Conservation (phyloP, 2,113 vertebrate genomes). For the Scophthalmus maximus region DNA sequence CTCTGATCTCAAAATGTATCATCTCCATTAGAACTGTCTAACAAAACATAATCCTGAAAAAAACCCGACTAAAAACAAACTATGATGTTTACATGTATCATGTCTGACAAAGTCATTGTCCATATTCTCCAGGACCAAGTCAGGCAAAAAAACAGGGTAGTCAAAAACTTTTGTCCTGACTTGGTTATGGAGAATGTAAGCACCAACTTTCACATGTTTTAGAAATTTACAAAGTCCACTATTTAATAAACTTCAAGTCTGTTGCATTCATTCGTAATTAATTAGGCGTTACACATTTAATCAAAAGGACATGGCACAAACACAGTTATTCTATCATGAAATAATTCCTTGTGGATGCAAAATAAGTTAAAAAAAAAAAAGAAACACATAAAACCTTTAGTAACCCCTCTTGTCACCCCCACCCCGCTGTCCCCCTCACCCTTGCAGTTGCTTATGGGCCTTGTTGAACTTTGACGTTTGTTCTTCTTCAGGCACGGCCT, state of each 20-base stretch:
- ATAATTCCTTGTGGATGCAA: slow-evolving; percentile 61
- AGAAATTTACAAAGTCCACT: slow-evolving; percentile 40
- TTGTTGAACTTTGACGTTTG: slow-evolving; percentile 57
- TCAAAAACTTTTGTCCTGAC: background rate
- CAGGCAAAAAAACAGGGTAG: background rate
- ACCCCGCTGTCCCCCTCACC: slow-evolving; percentile 36
- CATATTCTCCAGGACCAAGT: background rate
- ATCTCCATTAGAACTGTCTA: slow-evolving; percentile 29
- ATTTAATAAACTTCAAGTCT: slow-evolving; percentile 43
- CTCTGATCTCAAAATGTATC: slow-evolving; percentile 2
- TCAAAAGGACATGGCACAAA: slow-evolving; percentile 57
- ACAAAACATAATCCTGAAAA: slow-evolving; percentile 24
- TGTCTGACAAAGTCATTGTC: background rate
- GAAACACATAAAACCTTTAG: slow-evolving; percentile 48
- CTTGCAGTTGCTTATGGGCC: slow-evolving; percentile 64
- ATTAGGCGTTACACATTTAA: slow-evolving; percentile 50
- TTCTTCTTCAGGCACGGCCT: slow-evolving; percentile 54
- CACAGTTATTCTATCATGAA: slow-evolving; percentile 40
- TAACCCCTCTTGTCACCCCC: slow-evolving; percentile 51
- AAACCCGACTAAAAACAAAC: no score
- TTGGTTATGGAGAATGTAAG: background rate
- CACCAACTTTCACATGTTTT: slow-evolving; percentile 12
- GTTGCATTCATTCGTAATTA: slow-evolving; percentile 48
- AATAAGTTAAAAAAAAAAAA: slow-evolving; percentile 80
- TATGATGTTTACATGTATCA: slow-evolving; percentile 8